These are phyloP conservation scores for Chaetophractus vellerosus DNA, from an alignment of 2,797 vertebrate species.

Conservation along the genomic window DNA sequence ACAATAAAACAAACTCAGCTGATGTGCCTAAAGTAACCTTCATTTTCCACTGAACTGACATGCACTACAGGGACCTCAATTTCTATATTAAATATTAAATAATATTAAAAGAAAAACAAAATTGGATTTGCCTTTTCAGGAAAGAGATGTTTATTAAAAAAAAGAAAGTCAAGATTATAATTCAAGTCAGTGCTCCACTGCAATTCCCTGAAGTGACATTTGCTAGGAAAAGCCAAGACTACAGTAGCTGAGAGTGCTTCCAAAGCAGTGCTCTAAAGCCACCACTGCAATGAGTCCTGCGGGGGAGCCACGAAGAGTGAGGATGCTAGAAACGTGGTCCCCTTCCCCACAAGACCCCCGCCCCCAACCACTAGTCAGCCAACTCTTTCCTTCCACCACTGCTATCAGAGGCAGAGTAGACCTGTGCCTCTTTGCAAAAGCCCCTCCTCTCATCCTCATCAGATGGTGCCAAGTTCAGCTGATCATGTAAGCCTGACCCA, in stretches of 20 bases:
- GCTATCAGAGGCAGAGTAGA: neutral
- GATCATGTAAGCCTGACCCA: neutral
- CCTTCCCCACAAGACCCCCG: neutral
- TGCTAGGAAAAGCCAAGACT: slow-evolving; percentile 66
- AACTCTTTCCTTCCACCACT: neutral
- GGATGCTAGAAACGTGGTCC: neutral
- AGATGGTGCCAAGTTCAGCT: neutral
- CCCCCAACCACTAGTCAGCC: neutral
- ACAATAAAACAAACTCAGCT: slow-evolving; percentile 74
- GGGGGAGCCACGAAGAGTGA: neutral
- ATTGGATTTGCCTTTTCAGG: slow-evolving; percentile 83
- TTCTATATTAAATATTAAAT: slow-evolving; percentile 86
- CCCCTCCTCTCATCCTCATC: neutral
- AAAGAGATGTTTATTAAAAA: slow-evolving; percentile 82
- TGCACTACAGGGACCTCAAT: slow-evolving; percentile 80
- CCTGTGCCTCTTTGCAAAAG: rapidly evolving
- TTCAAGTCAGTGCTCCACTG: slow-evolving; percentile 77
- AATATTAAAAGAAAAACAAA: slow-evolving; percentile 86
- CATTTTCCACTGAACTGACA: slow-evolving; percentile 79
- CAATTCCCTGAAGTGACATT: slow-evolving; percentile 79
- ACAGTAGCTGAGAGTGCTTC: slow-evolving; percentile 35
- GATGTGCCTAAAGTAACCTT: slow-evolving; percentile 78
- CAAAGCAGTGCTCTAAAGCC: neutral
- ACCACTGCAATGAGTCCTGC: neutral
- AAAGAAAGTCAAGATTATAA: slow-evolving; percentile 77